Conservation (phyloP, 1,140 invertebrate genomes). For the Cyclargus thomasi region DNA sequence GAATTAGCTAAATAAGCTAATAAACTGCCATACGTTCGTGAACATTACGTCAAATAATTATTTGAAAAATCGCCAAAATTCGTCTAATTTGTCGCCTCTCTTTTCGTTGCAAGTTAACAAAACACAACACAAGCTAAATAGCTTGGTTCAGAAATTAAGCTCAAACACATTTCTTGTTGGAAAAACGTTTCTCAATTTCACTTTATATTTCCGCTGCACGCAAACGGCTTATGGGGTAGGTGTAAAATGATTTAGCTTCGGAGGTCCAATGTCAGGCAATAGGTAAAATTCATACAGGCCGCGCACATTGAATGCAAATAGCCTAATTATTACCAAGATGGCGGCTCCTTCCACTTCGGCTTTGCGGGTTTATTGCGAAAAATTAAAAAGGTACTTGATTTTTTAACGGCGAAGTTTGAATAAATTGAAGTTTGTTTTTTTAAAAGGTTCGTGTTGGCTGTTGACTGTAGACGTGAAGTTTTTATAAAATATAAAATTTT, state of each 20-base stretch:
- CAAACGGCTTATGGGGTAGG: constrained; percentile 43
- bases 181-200: background rate
- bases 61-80: too few species aligned
- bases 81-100: too few species aligned
- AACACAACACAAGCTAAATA: too few species aligned
- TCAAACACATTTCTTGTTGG: background rate
- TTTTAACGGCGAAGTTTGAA: constrained; percentile 14
- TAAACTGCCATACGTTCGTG: too few species aligned
- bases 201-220: constrained; percentile 7
- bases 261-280: constrained; percentile 72
- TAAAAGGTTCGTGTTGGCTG: background rate
- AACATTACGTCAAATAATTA: too few species aligned
- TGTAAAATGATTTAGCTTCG: constrained; percentile 72
- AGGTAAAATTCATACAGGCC: constrained; percentile 70
- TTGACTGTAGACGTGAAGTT: background rate
- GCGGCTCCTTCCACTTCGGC: constrained; percentile 36
- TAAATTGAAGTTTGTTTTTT: background rate
- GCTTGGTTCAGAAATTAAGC: too few species aligned
- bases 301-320: constrained; percentile 61
- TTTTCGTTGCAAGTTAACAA: too few species aligned
- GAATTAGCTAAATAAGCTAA: too few species aligned
- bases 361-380: constrained; percentile 21
- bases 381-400: constrained; percentile 22
- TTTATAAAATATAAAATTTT: too few species aligned
- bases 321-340: constrained; percentile 70